These are phyloP conservation scores for Dipus sagitta DNA, from an alignment of 2,797 vertebrate species.

Conservation along the genomic window DNA sequence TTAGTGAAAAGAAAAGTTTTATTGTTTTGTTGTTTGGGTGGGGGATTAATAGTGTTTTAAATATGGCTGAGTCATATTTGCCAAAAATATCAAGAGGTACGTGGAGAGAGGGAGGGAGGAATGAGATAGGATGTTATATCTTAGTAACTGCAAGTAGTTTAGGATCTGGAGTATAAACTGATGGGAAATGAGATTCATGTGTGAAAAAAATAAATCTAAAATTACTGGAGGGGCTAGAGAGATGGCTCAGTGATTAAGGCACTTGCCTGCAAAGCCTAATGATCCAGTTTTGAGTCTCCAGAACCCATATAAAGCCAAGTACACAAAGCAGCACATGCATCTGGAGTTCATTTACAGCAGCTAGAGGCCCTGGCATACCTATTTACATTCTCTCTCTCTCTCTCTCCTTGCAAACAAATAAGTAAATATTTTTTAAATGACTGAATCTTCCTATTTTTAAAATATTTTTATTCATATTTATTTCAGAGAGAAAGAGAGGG, in stretches of 20 bases:
- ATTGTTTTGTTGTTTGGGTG: not conserved
- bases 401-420: too few relatives aligned
- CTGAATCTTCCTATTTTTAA: not conserved
- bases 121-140: not conserved
- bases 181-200: constrained; percentile 1
- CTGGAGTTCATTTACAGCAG: too few relatives aligned
- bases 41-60: too few relatives aligned
- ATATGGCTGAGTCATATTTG: not conserved
- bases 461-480: too few relatives aligned
- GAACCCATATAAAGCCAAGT: too few relatives aligned
- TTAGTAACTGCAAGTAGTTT: not conserved
- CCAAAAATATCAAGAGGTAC: not conserved
- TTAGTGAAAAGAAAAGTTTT: not conserved
- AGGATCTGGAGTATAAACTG: not conserved
- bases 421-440: not conserved
- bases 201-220: not conserved
- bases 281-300: too few relatives aligned
- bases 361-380: too few relatives aligned
- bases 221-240: not conserved
- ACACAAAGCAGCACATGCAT: too few relatives aligned
- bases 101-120: not conserved
- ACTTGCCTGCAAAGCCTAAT: too few relatives aligned
- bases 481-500: too few relatives aligned
- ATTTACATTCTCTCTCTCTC: too few relatives aligned
- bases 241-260: not conserved